Evolutionary conservation across 2,113 vertebrate genomes (phyloP).

Genomic region (Apeltes quadracus): DNA sequence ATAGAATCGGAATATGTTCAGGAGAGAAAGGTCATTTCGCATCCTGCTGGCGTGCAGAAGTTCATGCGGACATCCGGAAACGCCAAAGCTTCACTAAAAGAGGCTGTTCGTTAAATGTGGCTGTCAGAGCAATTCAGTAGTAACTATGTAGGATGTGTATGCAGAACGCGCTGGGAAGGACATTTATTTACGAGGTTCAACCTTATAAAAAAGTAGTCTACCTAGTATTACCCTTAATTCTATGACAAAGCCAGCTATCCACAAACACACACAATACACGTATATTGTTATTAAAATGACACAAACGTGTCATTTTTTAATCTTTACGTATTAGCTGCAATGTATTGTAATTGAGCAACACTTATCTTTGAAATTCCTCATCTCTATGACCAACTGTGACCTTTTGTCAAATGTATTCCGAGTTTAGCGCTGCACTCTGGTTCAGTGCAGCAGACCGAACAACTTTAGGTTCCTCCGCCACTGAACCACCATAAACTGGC

Average conservation of each 20-base stretch:
- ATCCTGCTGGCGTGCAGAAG: constrained; percentile 46
- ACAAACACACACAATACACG: background rate
- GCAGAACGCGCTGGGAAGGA: background rate
- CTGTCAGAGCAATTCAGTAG: constrained; percentile 5
- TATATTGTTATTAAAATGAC: background rate
- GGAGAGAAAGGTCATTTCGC: constrained; percentile 60
- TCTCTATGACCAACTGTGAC: background rate
- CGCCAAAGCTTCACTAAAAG: background rate
- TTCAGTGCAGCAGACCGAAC: background rate
- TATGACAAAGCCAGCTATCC: background rate
- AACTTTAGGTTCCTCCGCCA: background rate
- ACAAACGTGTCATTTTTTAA: background rate
- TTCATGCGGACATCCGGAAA: constrained; percentile 49
- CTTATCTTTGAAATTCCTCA: background rate
- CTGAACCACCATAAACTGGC: background rate
- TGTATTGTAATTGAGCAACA: background rate
- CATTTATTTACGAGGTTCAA: background rate
- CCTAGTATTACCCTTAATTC: background rate
- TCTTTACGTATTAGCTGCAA: background rate
- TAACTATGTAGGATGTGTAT: background rate
- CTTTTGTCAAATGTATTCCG: background rate
- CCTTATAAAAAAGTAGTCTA: background rate
- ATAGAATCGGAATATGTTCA: constrained; percentile 52
- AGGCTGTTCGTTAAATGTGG: constrained; percentile 23
- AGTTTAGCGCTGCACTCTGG: background rate